phyloP scores from a whole-genome alignment of 1,140 invertebrate genomes.

The Bombus confusus region DNA sequence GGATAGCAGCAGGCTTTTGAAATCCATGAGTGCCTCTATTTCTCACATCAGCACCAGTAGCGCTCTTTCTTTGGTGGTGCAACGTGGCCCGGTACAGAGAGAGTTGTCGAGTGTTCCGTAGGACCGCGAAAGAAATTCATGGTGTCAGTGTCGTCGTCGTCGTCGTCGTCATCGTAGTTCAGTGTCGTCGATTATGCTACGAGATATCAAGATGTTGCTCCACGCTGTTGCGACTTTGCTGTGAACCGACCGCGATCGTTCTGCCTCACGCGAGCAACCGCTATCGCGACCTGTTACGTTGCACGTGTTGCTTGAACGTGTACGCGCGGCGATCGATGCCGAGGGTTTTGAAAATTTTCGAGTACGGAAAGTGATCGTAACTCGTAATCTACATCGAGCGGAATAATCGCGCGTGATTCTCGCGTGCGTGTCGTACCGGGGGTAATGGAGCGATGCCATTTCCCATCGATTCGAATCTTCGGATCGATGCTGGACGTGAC shows the following conservation, averaged over 20 bases:
- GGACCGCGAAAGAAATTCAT: not conserved
- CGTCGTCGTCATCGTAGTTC: not conserved
- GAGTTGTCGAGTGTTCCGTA: not conserved
- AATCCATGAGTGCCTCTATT: constrained; percentile 17
- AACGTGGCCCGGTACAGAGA: not conserved
- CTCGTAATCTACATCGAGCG: constrained; percentile 34
- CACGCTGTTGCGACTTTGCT: not conserved
- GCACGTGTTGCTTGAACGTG: constrained; percentile 46
- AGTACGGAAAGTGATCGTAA: too few species aligned
- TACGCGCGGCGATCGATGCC: constrained; percentile 26
- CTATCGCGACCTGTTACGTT: constrained; percentile 61
- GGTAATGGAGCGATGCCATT: constrained; percentile 38
- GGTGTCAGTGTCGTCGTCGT: not conserved
- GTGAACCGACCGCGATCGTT: constrained; percentile 2
- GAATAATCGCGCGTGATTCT: constrained; percentile 46
- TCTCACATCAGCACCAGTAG: not conserved
- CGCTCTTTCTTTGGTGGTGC: not conserved
- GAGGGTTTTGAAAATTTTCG: constrained; percentile 15
- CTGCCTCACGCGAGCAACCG: constrained; percentile 6
- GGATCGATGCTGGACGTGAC: constrained; percentile 14
- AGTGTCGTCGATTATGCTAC: not conserved
- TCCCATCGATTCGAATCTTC: constrained; percentile 17
- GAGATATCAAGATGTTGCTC: not conserved
- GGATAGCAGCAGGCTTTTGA: constrained; percentile 44
- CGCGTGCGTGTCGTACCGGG: constrained; percentile 24